Conservation (phyloP, 2,113 vertebrate genomes). For the Tichodroma muraria region DNA sequence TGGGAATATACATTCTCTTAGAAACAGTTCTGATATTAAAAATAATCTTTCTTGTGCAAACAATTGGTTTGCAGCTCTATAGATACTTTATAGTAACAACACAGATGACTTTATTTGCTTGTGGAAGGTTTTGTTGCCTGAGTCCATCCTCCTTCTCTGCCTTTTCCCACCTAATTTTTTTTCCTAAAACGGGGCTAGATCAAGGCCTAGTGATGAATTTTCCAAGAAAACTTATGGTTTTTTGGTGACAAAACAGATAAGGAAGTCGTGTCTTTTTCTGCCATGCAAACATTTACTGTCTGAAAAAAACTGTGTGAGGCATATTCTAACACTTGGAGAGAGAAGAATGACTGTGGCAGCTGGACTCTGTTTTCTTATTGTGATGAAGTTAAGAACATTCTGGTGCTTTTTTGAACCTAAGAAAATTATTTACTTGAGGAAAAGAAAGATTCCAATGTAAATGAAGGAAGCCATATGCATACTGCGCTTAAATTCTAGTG, state of each 20-base stretch:
- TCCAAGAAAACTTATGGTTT: background rate
- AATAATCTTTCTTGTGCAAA: background rate
- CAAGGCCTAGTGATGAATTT: background rate
- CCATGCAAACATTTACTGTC: background rate
- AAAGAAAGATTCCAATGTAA: background rate
- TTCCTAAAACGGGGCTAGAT: background rate
- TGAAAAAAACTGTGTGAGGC: background rate
- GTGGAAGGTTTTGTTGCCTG: background rate
- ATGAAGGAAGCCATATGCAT: background rate
- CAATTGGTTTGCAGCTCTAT: background rate
- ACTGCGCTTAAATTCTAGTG: background rate
- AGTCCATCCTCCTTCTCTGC: background rate
- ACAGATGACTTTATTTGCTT: background rate
- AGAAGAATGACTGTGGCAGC: background rate
- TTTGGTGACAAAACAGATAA: background rate
- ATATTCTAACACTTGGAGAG: background rate
- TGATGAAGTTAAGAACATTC: background rate
- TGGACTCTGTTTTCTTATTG: background rate
- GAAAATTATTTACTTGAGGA: background rate
- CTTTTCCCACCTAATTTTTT: background rate
- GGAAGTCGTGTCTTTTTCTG: background rate
- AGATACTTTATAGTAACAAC: background rate
- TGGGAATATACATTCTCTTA: background rate
- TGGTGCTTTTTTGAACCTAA: background rate
- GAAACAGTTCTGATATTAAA: background rate